Base-by-base conservation (phyloP, 2,888 invertebrate genomes). In the Amphimallon solstitiale region DNA sequence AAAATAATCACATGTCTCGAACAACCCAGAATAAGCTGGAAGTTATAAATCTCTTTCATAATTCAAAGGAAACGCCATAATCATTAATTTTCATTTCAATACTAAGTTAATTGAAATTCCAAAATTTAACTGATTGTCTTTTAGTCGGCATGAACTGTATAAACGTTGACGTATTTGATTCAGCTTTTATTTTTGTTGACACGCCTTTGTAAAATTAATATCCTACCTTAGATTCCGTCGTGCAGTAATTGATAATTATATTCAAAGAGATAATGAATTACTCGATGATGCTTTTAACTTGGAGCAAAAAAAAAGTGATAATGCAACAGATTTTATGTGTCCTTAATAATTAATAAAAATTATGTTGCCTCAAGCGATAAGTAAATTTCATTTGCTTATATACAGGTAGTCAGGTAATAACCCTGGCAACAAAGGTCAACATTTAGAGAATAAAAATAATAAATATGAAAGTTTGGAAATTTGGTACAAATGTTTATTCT, bases 61-160 rank as follows among this genome's bases (percentile, higher is more conserved):
- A 66, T 66, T 54, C 65, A 60, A 65, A 59, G 65, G 65, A 65
- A 65, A 19, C 51, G 45, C 40, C 34, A 43, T 52, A 66, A 71
- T 73, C 74, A 76, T 76, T 73, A 76, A 76, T 75, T 76, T 74
- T 74, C 72, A 76, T 75, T 75, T 76, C 71, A 73, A 73, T 73
- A 73, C 72, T 62, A 66, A 70, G 73, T 72, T 74, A 76, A 76
- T 76, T 76, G 74, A 76, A 76, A 76, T 75, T 75, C 73, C 72
- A 72, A 72, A 72, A 72, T 72, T 71, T 67, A 72, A 69, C 67
- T 70, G 70, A 72, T 72, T 74, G 72, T 72, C 72, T 72, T 72
- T 73, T 73, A 69, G 71, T 51, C 67, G 65, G 61, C 67, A 63
- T 67, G 62, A 68, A 65, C 68, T 70, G 54, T 64, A 64, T n/a